These are phyloP conservation scores for Leptocoma aspasia DNA, from an alignment of 2,113 vertebrate genomes.

Conservation along the genomic window DNA sequence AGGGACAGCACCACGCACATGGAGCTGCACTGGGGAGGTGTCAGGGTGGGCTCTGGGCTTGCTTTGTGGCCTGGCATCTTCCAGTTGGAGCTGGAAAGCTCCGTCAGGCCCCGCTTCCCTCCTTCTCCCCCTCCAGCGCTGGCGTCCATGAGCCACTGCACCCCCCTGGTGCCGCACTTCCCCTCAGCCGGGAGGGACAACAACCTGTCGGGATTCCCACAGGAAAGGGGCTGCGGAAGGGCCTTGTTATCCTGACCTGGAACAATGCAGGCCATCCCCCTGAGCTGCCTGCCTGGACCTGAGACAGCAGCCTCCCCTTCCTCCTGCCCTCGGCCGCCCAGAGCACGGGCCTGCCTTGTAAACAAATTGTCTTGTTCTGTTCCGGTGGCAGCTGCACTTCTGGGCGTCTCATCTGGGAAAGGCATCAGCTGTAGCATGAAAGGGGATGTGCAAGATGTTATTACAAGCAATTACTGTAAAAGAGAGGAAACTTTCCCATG, in stretches of 20 bases:
- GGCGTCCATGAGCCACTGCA: fast-evolving
- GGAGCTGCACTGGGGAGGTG: not conserved
- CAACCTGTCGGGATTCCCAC: not conserved
- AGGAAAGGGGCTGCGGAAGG: slow-evolving; percentile 22
- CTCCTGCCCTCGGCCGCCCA: fast-evolving
- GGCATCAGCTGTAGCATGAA: not conserved
- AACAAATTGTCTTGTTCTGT: not conserved
- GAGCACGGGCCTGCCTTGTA: not conserved
- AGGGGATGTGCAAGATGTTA: not conserved
- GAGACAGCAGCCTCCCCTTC: not conserved
- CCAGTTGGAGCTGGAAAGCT: not conserved
- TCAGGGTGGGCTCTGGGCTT: not conserved
- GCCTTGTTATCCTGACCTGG: not conserved
- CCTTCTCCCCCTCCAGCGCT: not conserved
- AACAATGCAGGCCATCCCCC: slow-evolving; percentile 21
- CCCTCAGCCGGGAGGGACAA: not conserved
- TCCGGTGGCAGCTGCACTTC: not conserved
- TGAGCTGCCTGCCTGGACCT: not conserved
- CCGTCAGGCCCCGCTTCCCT: not conserved
- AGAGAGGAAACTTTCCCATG: not conserved
- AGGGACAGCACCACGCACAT: fast-evolving
- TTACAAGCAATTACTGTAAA: not conserved
- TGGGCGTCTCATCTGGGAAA: not conserved
- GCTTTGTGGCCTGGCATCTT: not conserved
- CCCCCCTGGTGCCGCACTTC: not conserved